A percentile compares a stretch with the other conserved stretches of the same genome.
Conservation (phyloP, 2,888 invertebrate species). For the Nomada flava region DNA sequence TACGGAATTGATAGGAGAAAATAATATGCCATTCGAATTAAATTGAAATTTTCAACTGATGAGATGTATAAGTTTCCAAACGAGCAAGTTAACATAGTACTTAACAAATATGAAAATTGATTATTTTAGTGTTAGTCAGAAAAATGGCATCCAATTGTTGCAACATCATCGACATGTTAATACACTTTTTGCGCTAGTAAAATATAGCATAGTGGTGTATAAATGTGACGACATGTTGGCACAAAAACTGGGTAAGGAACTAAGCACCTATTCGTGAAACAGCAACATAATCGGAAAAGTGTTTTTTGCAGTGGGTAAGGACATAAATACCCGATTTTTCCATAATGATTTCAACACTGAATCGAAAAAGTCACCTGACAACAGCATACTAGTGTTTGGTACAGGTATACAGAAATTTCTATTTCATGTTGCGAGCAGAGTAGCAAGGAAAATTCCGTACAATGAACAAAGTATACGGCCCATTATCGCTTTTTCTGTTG, state of each 20-base stretch:
- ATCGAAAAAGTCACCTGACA: neutral
- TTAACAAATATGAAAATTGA: too few species aligned
- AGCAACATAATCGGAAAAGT: neutral
- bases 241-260: neutral
- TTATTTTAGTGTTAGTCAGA: too few species aligned
- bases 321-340: slow-evolving; percentile 7
- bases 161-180: neutral
- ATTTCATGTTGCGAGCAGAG: neutral
- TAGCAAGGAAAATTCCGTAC: neutral
- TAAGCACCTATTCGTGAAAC: neutral
- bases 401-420: neutral
- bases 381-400: slow-evolving; percentile 7
- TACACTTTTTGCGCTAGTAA: neutral
- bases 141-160: neutral
- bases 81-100: too few species aligned
- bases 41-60: neutral
- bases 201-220: neutral
- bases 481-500: neutral
- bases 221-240: neutral
- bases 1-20: neutral
- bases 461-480: neutral
- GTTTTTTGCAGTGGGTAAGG: neutral
- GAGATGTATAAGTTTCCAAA: too few species aligned
- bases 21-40: neutral
- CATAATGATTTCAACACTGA: neutral